Conservation (phyloP, 2,113 vertebrate genomes). For the Proterorhinus semilunaris region DNA sequence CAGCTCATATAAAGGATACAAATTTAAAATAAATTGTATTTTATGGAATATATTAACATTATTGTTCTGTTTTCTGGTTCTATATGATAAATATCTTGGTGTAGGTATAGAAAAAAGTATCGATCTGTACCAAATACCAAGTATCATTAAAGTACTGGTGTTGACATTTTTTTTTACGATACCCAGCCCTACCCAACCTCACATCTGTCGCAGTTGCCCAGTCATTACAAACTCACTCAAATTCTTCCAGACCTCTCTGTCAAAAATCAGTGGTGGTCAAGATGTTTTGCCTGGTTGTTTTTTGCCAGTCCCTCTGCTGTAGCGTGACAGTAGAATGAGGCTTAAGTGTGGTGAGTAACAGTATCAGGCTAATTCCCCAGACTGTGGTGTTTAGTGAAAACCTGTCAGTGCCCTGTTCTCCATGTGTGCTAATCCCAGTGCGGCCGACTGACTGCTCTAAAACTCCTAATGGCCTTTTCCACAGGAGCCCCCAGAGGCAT, state of each 20-base stretch:
- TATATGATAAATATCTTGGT: too few species aligned
- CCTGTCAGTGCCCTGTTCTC: conserved; percentile 27
- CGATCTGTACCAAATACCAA: too few species aligned
- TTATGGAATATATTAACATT: too few species aligned
- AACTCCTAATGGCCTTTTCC: conserved; percentile 37
- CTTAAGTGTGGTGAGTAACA: conserved; percentile 10
- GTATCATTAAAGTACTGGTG: too few species aligned
- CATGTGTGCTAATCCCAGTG: conserved; percentile 38
- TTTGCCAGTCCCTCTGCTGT: not conserved
- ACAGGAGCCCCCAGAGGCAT: conserved; percentile 31
- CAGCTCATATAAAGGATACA: too few species aligned
- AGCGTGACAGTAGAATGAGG: not conserved
- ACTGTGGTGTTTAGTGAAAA: conserved; percentile 35
- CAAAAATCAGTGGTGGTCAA: not conserved
- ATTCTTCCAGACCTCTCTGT: not conserved
- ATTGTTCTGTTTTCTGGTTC: too few species aligned
- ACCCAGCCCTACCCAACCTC: too few species aligned
- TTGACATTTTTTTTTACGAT: too few species aligned
- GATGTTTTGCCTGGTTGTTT: not conserved
- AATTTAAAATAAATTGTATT: too few species aligned
- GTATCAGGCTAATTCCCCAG: conserved; percentile 23
- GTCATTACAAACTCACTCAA: not conserved
- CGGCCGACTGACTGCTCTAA: conserved; percentile 28
- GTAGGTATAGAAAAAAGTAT: too few species aligned
- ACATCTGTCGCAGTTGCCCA: too few species aligned